phyloP scores from a whole-genome alignment of 2,797 vertebrate species.

The Luscinia megarhynchos region DNA sequence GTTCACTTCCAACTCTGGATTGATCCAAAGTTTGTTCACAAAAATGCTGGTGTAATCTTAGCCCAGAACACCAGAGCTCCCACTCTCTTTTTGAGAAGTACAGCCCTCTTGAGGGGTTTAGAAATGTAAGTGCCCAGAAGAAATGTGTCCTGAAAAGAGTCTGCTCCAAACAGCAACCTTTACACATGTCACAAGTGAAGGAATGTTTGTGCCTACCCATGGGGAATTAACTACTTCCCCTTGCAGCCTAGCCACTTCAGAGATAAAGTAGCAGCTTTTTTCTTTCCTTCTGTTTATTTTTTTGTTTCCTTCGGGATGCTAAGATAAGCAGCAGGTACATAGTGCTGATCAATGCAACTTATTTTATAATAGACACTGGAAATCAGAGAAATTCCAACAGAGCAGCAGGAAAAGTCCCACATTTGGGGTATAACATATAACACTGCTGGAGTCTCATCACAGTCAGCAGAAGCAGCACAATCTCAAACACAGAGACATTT shows the following conservation, averaged over 20 bases:
- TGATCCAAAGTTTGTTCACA: conserved; percentile 53
- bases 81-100: conserved; percentile 16
- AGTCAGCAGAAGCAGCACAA: background rate
- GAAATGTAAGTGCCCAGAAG: conserved; percentile 66
- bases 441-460: background rate
- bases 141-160: conserved; percentile 51
- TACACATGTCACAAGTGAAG: conserved; percentile 47
- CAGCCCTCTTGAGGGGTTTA: conserved; percentile 45
- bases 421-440: background rate
- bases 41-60: conserved; percentile 44
- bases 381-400: background rate
- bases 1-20: conserved; percentile 40
- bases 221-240: conserved; percentile 72
- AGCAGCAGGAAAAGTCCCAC: background rate
- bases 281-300: background rate
- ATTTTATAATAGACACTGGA: background rate
- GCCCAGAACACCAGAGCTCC: conserved; percentile 32
- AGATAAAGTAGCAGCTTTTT: conserved; percentile 51
- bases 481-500: background rate
- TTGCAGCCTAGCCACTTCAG: conserved; percentile 54
- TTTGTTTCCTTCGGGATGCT: background rate
- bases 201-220: conserved; percentile 66
- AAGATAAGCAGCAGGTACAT: background rate
- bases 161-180: conserved; percentile 59
- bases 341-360: background rate